phyloP scores from a whole-genome alignment of 2,113 vertebrate genomes.

The Plestiodon gilberti region DNA sequence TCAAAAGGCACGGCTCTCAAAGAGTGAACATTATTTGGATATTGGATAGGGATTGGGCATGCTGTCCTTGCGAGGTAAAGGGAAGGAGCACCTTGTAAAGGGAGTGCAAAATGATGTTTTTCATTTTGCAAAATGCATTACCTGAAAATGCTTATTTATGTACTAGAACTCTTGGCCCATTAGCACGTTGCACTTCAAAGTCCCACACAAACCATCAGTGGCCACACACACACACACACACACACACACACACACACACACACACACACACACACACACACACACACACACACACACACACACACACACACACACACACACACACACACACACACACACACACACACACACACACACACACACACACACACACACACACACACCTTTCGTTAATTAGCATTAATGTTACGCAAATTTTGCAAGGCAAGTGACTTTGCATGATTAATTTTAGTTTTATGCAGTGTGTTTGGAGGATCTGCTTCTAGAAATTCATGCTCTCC shows the following conservation, averaged over 20 bases:
- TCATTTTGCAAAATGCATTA: not conserved
- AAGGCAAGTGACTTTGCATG: not conserved
- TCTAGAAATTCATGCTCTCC: not conserved
- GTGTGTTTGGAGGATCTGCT: not conserved
- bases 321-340: too few relatives aligned
- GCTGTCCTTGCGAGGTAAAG: not conserved
- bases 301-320: too few relatives aligned
- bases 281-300: too few relatives aligned
- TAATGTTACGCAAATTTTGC: not conserved
- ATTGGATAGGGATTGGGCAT: not conserved
- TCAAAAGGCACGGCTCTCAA: not conserved
- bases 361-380: too few relatives aligned
- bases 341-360: too few relatives aligned
- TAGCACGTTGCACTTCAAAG: not conserved
- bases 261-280: too few relatives aligned
- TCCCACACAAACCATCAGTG: too few relatives aligned
- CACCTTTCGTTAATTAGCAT: not conserved
- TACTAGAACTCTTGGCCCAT: not conserved
- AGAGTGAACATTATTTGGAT: not conserved
- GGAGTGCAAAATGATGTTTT: not conserved
- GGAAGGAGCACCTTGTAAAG: not conserved
- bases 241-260: too few relatives aligned
- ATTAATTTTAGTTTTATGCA: not conserved
- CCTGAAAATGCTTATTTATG: not conserved
- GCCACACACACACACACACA: too few relatives aligned